Percentiles rank a stretch among this genome's conserved stretches.
These are phyloP conservation scores for Medauroidea extradentata DNA, from an alignment of 1,140 invertebrate species.

Conservation along the genomic window DNA sequence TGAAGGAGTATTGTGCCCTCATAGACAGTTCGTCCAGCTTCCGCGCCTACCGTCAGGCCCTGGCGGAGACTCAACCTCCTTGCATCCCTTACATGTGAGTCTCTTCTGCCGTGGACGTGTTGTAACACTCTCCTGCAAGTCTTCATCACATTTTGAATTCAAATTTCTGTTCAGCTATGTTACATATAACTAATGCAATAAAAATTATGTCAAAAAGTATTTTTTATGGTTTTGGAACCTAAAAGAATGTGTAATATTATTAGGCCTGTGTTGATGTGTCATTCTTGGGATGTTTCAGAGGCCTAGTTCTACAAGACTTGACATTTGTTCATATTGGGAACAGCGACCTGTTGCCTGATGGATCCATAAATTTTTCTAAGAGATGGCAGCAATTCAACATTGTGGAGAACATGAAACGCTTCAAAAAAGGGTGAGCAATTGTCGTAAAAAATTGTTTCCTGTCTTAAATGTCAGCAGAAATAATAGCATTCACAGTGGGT, in stretches of 20 bases:
- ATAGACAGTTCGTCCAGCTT: conserved; percentile 97
- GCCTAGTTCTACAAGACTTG: conserved; percentile 95
- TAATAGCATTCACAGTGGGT: too few relatives aligned
- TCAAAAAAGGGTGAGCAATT: conserved; percentile 81
- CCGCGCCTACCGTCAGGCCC: conserved; percentile 86
- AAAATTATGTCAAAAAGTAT: too few relatives aligned
- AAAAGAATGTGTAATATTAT: not conserved
- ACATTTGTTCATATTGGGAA: conserved; percentile 99
- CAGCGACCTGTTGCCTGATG: conserved; percentile 79
- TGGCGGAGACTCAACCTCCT: conserved; percentile 91
- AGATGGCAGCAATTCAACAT: conserved; percentile 98
- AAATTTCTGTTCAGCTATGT: not conserved
- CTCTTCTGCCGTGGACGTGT: too few relatives aligned
- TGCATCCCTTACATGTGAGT: conserved; percentile 98
- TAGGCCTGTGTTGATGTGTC: too few relatives aligned
- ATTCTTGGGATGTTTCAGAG: conserved; percentile 76
- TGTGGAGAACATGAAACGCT: conserved; percentile 95
- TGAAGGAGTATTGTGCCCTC: conserved; percentile 90
- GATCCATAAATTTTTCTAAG: conserved; percentile 94
- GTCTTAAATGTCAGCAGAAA: too few relatives aligned
- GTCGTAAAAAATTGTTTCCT: too few relatives aligned
- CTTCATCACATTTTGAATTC: not conserved
- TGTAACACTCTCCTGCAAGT: too few relatives aligned
- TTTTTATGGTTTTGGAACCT: not conserved
- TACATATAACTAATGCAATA: too few relatives aligned